Evolutionary conservation across 2,113 vertebrate species (phyloP).

Genomic region (Callorhinus ursinus): DNA sequence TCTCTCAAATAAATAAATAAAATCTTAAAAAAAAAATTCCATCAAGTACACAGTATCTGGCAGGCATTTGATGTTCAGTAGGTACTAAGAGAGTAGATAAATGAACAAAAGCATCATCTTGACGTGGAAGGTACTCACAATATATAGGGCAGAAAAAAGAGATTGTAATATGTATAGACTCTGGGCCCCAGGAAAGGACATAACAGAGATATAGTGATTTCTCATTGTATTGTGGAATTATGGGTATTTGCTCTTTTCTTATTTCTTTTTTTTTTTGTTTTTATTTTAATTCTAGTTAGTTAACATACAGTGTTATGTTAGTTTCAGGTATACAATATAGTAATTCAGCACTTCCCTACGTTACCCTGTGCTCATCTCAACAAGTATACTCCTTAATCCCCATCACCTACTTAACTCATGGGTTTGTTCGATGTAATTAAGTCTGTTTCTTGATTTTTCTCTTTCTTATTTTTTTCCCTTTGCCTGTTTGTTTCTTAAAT

Average conservation of each 20-base stretch:
- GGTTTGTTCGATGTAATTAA: neutral
- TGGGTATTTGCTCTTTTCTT: neutral
- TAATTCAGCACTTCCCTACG: neutral
- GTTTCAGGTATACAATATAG: neutral
- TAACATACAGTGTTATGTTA: neutral
- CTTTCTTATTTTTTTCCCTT: neutral
- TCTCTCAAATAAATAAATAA: too few species aligned
- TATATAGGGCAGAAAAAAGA: neutral
- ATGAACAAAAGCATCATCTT: neutral
- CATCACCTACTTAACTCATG: neutral
- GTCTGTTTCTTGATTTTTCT: neutral
- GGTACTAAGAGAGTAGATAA: neutral
- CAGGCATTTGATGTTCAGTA: neutral
- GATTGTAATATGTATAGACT: neutral
- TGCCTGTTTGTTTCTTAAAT: neutral
- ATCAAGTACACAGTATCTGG: neutral
- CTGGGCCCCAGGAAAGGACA: neutral
- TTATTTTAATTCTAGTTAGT: neutral
- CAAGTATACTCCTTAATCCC: neutral
- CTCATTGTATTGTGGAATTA: neutral
- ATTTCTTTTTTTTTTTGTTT: neutral
- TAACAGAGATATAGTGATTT: neutral
- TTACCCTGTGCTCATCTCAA: neutral
- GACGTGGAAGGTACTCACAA: neutral
- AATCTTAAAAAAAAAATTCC: constrained; percentile 10